Evolutionary conservation across 2,888 invertebrate genomes (phyloP).

Genomic region (Trachelus stipa): DNA sequence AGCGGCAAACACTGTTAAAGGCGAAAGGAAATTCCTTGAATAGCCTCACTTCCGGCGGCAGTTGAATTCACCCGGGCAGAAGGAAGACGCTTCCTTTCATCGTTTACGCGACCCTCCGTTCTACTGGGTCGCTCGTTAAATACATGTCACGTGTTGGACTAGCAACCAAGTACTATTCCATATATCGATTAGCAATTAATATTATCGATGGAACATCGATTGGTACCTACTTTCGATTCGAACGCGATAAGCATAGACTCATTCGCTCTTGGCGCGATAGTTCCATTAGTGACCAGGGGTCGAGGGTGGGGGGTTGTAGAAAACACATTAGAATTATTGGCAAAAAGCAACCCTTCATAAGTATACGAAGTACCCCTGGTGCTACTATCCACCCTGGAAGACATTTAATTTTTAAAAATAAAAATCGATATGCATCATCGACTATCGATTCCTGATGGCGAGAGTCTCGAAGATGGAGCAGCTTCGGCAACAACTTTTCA

Average conservation of each 20-base stretch:
- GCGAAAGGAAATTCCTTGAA: slow-evolving; percentile 1
- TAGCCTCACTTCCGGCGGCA: not conserved
- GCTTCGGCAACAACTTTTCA: slow-evolving; percentile 48
- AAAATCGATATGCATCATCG: not conserved
- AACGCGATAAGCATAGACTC: not conserved
- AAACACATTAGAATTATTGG: not conserved
- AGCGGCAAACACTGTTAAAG: not conserved
- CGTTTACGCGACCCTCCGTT: not conserved
- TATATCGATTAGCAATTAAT: not conserved
- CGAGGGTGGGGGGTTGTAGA: not conserved
- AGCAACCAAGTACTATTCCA: not conserved
- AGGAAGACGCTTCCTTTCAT: not conserved
- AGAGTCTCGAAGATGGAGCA: slow-evolving; percentile 30
- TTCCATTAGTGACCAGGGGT: not conserved
- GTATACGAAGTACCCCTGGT: not conserved
- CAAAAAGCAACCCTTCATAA: not conserved
- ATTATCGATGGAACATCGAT: not conserved
- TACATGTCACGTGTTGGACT: not conserved
- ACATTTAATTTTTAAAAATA: too few relatives aligned
- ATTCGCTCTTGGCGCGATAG: not conserved
- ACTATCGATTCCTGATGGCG: slow-evolving; percentile 27
- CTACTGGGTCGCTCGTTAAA: not conserved
- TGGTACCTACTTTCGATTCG: not conserved
- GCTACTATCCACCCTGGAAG: not conserved
- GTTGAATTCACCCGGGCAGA: not conserved